phyloP scores from a whole-genome alignment of 2,113 vertebrate species.

The Hemiscyllium ocellatum region DNA sequence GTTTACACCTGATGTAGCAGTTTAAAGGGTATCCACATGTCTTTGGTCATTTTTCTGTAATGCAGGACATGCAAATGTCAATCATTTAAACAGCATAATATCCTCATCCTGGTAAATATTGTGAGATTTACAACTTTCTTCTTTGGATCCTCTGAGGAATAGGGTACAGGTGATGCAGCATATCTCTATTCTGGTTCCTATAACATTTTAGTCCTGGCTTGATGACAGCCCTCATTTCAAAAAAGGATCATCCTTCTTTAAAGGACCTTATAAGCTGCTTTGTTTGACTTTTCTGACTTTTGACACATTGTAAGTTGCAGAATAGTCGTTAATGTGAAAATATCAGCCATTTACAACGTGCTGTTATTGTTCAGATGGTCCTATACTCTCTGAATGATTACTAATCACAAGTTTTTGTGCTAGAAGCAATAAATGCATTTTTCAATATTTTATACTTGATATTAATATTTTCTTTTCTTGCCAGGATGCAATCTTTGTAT shows the following conservation, averaged over 20 bases:
- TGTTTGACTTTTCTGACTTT: neutral
- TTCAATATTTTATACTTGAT: neutral
- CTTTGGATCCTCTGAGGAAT: neutral
- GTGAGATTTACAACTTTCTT: neutral
- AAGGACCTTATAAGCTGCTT: neutral
- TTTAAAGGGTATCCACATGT: too few species aligned
- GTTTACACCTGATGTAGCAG: too few species aligned
- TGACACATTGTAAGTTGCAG: neutral
- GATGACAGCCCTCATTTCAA: neutral
- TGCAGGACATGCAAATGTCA: neutral
- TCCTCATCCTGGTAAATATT: neutral
- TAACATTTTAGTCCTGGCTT: neutral
- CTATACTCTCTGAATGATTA: neutral
- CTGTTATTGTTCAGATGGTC: neutral
- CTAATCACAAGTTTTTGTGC: neutral
- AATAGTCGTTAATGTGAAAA: neutral
- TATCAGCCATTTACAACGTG: neutral
- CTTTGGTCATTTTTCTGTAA: too few species aligned
- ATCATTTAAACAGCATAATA: neutral
- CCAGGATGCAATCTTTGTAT: neutral
- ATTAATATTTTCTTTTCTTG: slow-evolving; percentile 4
- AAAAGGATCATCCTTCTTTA: neutral
- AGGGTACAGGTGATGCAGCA: neutral
- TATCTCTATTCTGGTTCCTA: neutral
- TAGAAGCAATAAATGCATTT: neutral